Evolutionary conservation across 2,888 invertebrate species (phyloP), one percentile per base, ranked within the genome.

Genomic region (Hedychridium roseum): DNA sequence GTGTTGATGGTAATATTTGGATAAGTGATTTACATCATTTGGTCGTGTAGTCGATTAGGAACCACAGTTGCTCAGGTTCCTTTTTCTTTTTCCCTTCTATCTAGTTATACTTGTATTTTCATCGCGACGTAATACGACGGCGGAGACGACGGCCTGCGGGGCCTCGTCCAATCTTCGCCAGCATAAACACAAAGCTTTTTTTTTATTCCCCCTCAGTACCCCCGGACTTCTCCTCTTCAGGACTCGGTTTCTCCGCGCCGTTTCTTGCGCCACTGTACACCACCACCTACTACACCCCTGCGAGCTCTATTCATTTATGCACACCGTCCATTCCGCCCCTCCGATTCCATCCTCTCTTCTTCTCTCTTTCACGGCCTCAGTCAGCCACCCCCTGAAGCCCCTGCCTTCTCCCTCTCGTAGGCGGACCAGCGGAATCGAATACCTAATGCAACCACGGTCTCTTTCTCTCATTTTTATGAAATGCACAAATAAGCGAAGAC

Each of bases 401-500:
- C 32, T 17, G 16, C 14, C 32, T 32, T 12, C 15, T n/a, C 21
- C 38, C 15, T 7, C 26, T 28, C 35, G 43, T 31, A 47, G 37
- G 27, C 48, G 53, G 57, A 49, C 42, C 41, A 36, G 32, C 39
- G 52, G 57, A 57, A 52, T 58, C 44, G 43, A 59, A 54, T 59
- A 50, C n/a, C n/a, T 54, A 59, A 59, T 59, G 47, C 44, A 54
- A 14, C 43, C 43, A 31, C 44, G 30, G 38, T 37, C 47, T 38
- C 31, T 23, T 20, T 18, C 36, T 14, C 32, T 15, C 54, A 46
- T 58, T 54, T 59, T 54, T 53, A 59, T 58, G 59, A 59, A 57
- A 57, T 58, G 44, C 44, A 58, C 54, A 59, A 58, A 59, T 59
- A 58, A 58, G 49, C 47, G 57, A 47, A 54, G 47, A 37, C 43